Evolutionary conservation across 2,888 invertebrate species (phyloP), one percentile per base, ranked within the genome.

Genomic region (Agrotis segetum): DNA sequence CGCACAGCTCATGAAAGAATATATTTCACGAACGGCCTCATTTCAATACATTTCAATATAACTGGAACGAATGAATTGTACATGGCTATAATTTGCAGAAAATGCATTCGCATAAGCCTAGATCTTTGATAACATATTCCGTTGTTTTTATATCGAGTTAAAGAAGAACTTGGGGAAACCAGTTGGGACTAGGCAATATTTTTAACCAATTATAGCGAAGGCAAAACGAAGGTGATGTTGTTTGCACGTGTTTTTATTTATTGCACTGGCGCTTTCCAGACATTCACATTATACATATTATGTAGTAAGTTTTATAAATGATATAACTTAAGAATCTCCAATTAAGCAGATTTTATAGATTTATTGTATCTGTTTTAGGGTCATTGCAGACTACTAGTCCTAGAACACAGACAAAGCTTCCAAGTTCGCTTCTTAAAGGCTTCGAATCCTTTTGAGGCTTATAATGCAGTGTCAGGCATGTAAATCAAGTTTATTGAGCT

Each of bases 71-170:
- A 84, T 79, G 68, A 74, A 84, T 84, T 82, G 69, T 67, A 60
- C 72, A 82, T 66, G 77, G 78, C 71, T 67, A 69, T 81, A 76
- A 76, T 72, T 81, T 74, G 74, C 69, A 78, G 85, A 82, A 81
- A 82, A 81, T 73, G 47, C 56, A 76, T 66, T 77, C 62, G 56
- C 70, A 75, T 62, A 71, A 77, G 61, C 60, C 74, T 75, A 69
- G 72, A 80, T 82, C 65, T 77, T 77, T 64, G 63, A 80, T 78
- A 80, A 77, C 77, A 40, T 79, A 72, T 77, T 71, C 72, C 71
- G 78, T 84, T 82, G 62, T 67, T 77, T 85, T 81, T 72, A 52
- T 70, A 70, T 71, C 40, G 47, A 67, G 53, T 74, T 65, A 73
- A 72, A 64, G 67, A 70, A 65, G 50, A 68, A 60, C 64, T 80